Evolutionary conservation across 2,113 vertebrate species (phyloP).

Genomic region (Felis chaus): DNA sequence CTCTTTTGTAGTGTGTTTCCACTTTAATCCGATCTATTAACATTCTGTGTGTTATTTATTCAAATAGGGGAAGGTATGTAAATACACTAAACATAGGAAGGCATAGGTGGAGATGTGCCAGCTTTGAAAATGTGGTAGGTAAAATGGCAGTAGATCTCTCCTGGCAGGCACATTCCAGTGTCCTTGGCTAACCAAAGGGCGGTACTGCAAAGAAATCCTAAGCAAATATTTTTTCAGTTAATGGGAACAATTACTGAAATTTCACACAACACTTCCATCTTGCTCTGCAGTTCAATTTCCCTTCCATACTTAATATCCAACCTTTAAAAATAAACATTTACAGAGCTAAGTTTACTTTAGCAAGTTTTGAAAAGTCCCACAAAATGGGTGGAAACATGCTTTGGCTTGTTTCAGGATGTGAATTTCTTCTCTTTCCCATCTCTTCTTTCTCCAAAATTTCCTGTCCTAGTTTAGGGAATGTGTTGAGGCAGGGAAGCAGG

Average conservation of each 20-base stretch:
- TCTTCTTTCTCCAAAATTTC: neutral
- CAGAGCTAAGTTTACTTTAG: conserved; percentile 29
- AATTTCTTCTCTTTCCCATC: neutral
- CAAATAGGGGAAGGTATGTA: neutral
- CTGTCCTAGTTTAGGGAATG: neutral
- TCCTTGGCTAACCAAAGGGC: conserved; percentile 24
- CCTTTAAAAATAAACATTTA: conserved; percentile 45
- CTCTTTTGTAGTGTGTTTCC: neutral
- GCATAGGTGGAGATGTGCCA: neutral
- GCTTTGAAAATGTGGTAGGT: neutral
- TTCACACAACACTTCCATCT: conserved; percentile 54
- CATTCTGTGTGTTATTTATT: neutral
- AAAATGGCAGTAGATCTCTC: neutral
- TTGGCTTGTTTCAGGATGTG: neutral
- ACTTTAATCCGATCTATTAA: neutral
- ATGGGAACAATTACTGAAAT: conserved; percentile 16
- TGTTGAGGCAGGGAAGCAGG: neutral
- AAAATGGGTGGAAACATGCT: neutral
- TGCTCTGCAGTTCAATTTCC: neutral
- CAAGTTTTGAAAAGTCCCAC: neutral
- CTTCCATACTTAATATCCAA: conserved; percentile 29
- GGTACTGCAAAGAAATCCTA: conserved; percentile 42
- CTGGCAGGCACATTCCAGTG: neutral
- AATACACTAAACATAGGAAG: neutral
- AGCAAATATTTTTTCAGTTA: conserved; percentile 67